phyloP scores from a whole-genome alignment of 2,113 vertebrate species.

The Cryptotis parvus region DNA sequence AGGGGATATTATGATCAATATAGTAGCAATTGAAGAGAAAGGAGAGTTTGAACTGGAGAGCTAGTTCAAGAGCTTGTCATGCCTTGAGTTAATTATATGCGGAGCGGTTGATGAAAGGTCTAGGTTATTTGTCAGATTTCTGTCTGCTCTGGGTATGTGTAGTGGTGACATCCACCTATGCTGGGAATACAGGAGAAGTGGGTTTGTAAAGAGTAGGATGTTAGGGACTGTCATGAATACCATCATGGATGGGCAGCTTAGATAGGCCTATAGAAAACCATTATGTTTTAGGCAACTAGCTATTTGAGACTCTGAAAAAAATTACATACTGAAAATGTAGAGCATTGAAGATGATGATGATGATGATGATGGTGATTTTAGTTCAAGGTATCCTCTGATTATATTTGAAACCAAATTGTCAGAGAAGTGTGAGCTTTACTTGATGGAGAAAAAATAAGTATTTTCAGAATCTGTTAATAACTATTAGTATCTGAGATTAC shows the following conservation, averaged over 20 bases:
- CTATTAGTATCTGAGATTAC: neutral
- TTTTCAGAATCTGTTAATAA: too few relatives aligned
- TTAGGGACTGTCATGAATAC: neutral
- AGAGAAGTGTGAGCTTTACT: neutral
- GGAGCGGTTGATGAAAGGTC: neutral
- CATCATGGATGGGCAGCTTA: neutral
- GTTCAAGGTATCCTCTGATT: neutral
- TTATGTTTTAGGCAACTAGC: neutral
- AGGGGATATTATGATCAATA: neutral
- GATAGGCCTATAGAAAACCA: slow-evolving; percentile 1
- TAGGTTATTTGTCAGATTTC: slow-evolving; percentile 18
- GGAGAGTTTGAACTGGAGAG: neutral
- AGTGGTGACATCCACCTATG: neutral
- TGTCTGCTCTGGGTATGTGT: neutral
- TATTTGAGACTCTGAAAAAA: neutral
- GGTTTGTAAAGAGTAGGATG: neutral
- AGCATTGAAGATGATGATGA: neutral
- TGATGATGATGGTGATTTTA: neutral
- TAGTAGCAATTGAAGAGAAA: neutral
- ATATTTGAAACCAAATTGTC: neutral
- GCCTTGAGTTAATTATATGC: neutral
- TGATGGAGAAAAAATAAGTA: neutral
- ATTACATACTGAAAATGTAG: slow-evolving; percentile 26
- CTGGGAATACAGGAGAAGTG: neutral
- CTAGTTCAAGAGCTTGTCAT: neutral